Percentiles rank a stretch among this genome's conserved stretches.
Evolutionary conservation across 64 coral and sea anemone genomes (phyloP).

Genomic region (Dendrophyllia cribrosa): DNA sequence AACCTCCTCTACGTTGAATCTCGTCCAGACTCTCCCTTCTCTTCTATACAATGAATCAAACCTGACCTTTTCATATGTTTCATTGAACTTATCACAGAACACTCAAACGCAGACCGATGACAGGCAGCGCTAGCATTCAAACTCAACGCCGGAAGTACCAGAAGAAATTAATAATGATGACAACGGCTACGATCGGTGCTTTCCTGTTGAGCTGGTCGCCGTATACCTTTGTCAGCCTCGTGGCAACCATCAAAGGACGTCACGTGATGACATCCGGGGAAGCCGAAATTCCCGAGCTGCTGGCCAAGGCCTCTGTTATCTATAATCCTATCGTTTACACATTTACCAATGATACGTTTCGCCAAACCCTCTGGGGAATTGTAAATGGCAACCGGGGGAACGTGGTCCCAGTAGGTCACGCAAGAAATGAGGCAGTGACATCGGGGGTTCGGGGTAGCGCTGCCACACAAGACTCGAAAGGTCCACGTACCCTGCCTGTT

Average conservation of each 20-base stretch:
- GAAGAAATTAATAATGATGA: conserved; percentile 15
- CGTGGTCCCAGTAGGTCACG: not conserved
- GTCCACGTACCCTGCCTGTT: too few relatives aligned
- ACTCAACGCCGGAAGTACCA: conserved; percentile 16
- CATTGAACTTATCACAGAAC: not conserved
- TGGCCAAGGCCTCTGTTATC: conserved; percentile 66
- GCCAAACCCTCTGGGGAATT: not conserved
- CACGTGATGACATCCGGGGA: not conserved
- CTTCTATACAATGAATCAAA: not conserved
- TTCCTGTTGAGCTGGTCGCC: conserved; percentile 64
- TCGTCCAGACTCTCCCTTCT: not conserved
- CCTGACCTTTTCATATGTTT: not conserved
- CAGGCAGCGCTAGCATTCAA: not conserved
- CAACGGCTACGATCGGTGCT: not conserved
- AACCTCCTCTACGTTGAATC: not conserved
- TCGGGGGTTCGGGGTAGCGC: too few relatives aligned
- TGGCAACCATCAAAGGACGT: not conserved
- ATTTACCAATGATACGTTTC: conserved; percentile 24
- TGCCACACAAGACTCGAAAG: too few relatives aligned
- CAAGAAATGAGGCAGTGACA: not conserved
- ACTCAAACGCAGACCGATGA: not conserved
- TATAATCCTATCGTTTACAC: conserved; percentile 63
- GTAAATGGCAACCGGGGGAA: not conserved
- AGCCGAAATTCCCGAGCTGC: conserved; percentile 48
- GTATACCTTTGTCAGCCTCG: conserved; percentile 22